Evolutionary conservation across 2,888 invertebrate genomes (phyloP).

Genomic region (Drosophila kuntzei): DNA sequence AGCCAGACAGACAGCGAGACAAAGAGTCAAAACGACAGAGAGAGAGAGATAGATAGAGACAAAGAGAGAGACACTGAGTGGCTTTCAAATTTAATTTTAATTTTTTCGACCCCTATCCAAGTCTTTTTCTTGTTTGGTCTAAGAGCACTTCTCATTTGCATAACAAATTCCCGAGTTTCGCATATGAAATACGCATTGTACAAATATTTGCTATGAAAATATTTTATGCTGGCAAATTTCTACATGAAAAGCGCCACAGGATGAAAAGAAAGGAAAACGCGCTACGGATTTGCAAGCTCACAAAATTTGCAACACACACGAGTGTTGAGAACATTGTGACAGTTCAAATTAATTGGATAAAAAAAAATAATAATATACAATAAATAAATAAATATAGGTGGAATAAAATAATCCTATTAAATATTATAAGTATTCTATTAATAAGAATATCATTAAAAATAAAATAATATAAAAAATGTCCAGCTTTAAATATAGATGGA

Average conservation of each 20-base stretch:
- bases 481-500: no score
- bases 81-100: constrained; percentile 64
- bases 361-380: no score
- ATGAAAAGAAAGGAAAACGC: constrained; percentile 42
- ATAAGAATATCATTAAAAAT: no score
- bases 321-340: not conserved
- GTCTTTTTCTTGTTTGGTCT: constrained; percentile 2
- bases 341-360: not conserved
- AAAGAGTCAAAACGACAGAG: constrained; percentile 10
- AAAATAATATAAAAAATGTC: not conserved
- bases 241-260: constrained; percentile 31
- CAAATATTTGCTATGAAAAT: constrained; percentile 64
- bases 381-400: no score
- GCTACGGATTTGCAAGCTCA: constrained; percentile 24
- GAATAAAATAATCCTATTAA: no score
- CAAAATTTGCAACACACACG: constrained; percentile 8
- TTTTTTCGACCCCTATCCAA: constrained; percentile 34
- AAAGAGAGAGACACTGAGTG: constrained; percentile 23
- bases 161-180: constrained; percentile 59
- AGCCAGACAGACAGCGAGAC: constrained; percentile 5
- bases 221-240: constrained; percentile 41
- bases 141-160: constrained; percentile 63
- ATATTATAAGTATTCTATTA: no score
- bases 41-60: not conserved
- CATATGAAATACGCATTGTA: constrained; percentile 48